Evolutionary conservation across 2,888 invertebrate species (phyloP).

Genomic region (Drosophila seclusa): DNA sequence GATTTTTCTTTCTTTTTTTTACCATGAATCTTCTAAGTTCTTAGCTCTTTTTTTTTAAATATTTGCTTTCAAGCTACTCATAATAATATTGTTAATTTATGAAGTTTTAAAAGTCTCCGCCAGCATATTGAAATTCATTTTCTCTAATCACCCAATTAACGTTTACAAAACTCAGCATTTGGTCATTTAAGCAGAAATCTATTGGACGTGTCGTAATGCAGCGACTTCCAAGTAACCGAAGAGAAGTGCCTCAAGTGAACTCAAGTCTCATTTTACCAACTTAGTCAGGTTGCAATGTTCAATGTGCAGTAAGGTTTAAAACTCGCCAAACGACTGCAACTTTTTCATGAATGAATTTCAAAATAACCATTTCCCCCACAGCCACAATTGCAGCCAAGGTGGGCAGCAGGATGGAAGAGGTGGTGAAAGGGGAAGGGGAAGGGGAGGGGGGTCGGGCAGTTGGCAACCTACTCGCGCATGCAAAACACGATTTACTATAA

Average conservation of each 20-base stretch:
- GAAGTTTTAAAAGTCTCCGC: neutral
- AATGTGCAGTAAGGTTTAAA: conserved; percentile 35
- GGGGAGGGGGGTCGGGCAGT: conserved; percentile 10
- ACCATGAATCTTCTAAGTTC: neutral
- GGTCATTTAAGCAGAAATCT: conserved; percentile 49
- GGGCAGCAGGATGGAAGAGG: neutral
- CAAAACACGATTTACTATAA: conserved; percentile 81
- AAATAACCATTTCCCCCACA: conserved; percentile 48
- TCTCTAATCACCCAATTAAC: conserved; percentile 67
- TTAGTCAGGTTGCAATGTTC: conserved; percentile 39
- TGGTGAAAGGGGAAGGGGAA: neutral
- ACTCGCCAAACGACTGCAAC: conserved; percentile 67
- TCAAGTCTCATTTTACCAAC: conserved; percentile 14
- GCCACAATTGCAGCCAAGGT: neutral
- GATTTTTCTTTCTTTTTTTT: neutral
- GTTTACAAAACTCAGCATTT: conserved; percentile 38
- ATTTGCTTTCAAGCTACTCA: neutral
- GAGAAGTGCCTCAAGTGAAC: conserved; percentile 15
- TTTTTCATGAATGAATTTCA: conserved; percentile 74
- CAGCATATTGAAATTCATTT: conserved; percentile 18
- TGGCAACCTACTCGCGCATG: conserved; percentile 76
- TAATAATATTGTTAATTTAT: neutral
- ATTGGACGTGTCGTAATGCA: conserved; percentile 73
- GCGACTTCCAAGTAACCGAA: conserved; percentile 19
- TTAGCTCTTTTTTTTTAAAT: neutral